phyloP scores from a whole-genome alignment of 53 echinoderm and acorn worm species.

The Apostichopus leukothele region DNA sequence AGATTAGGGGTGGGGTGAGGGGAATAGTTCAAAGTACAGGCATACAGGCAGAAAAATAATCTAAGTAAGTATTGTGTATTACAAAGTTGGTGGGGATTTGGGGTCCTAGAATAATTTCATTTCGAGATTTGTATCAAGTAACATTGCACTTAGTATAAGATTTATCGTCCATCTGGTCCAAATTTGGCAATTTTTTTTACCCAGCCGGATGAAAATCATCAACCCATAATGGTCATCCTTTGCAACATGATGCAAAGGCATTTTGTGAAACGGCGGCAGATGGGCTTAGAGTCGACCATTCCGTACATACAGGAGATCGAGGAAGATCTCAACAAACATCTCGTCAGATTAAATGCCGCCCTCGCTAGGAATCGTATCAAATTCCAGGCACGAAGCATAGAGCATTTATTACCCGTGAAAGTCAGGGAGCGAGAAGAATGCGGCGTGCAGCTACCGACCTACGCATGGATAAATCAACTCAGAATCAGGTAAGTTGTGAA shows the following conservation, averaged over 20 bases:
- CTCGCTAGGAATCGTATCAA: slow-evolving; percentile 93
- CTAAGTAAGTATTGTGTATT: too few species aligned
- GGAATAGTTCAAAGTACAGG: too few species aligned
- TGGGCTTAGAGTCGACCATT: slow-evolving; percentile 60
- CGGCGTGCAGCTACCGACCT: slow-evolving; percentile 69
- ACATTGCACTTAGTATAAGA: too few species aligned
- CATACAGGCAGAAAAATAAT: too few species aligned
- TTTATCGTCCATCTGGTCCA: background rate
- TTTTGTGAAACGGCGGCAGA: slow-evolving; percentile 64
- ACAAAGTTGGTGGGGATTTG: too few species aligned
- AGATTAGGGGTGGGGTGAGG: too few species aligned
- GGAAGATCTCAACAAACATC: slow-evolving; percentile 68
- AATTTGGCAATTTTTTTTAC: background rate
- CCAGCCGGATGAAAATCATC: slow-evolving; percentile 89
- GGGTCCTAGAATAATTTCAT: too few species aligned
- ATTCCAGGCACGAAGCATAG: slow-evolving; percentile 81
- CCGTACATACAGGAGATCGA: slow-evolving; percentile 89
- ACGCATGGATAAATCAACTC: slow-evolving; percentile 94
- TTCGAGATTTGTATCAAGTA: too few species aligned
- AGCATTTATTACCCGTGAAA: slow-evolving; percentile 62
- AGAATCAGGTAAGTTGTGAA: slow-evolving; percentile 58
- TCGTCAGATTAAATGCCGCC: slow-evolving; percentile 87
- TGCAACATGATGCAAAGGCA: slow-evolving; percentile 79
- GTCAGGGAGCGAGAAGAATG: slow-evolving; percentile 78
- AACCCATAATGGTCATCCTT: slow-evolving; percentile 89